phyloP scores from a whole-genome alignment of 2,797 vertebrate genomes.

The Periophthalmus magnuspinnatus region DNA sequence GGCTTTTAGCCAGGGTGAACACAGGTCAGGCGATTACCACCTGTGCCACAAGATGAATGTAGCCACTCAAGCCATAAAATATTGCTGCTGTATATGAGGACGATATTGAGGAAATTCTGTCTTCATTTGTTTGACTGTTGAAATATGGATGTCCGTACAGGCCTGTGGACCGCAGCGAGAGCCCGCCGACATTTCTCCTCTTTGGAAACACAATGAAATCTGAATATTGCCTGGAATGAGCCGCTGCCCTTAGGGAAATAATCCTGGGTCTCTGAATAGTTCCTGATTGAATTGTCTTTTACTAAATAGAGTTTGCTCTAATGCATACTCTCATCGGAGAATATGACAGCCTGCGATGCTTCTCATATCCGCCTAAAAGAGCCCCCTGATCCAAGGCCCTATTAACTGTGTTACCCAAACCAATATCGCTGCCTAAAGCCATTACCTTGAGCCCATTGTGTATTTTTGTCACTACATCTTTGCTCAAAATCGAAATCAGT shows the following conservation, averaged over 20 bases:
- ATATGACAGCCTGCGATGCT: conserved; percentile 83
- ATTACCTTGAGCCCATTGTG: conserved; percentile 85
- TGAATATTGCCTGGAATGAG: conserved; percentile 81
- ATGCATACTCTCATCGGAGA: conserved; percentile 88
- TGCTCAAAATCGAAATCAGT: conserved; percentile 75
- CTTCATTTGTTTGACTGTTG: conserved; percentile 75
- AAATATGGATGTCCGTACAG: conserved; percentile 75
- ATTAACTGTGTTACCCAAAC: conserved; percentile 90
- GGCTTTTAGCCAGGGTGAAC: conserved; percentile 22
- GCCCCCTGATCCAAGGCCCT: conserved; percentile 80
- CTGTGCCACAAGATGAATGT: conserved; percentile 60
- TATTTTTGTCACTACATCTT: conserved; percentile 78
- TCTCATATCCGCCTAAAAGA: conserved; percentile 83
- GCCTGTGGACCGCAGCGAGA: conserved; percentile 62
- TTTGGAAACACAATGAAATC: conserved; percentile 85
- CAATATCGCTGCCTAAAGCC: conserved; percentile 88
- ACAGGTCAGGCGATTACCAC: conserved; percentile 37
- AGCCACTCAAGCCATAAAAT: conserved; percentile 57
- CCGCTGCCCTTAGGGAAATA: conserved; percentile 81
- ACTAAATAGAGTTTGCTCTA: conserved; percentile 91
- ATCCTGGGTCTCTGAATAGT: conserved; percentile 80
- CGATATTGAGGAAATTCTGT: conserved; percentile 71
- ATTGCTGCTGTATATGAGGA: conserved; percentile 70
- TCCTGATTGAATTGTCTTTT: conserved; percentile 94
- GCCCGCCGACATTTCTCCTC: conserved; percentile 74